Percentiles rank a stretch among this genome's conserved stretches.
Evolutionary conservation across 1,140 invertebrate species (phyloP).

Genomic region (Caenorhabditis latens): DNA sequence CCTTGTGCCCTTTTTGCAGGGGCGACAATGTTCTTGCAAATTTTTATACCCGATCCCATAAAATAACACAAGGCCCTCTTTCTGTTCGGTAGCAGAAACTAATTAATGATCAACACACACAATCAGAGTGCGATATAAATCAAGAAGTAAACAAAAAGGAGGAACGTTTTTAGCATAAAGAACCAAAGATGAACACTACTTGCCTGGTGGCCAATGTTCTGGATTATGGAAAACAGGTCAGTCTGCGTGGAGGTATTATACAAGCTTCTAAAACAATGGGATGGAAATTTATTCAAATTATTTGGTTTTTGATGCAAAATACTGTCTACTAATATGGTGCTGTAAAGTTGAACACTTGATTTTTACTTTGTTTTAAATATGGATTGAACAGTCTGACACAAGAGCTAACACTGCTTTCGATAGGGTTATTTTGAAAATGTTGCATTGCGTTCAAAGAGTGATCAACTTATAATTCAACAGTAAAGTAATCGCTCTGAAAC

Average conservation of each 20-base stretch:
- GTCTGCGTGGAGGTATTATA: not conserved
- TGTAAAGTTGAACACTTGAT: too few species aligned
- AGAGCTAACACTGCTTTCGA: too few species aligned
- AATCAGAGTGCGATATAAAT: not conserved
- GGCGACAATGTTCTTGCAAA: conserved; percentile 15
- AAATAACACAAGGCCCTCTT: conserved; percentile 1
- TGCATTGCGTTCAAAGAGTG: too few species aligned
- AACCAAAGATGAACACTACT: conserved; percentile 24
- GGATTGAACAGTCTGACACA: too few species aligned
- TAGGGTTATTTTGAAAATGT: too few species aligned
- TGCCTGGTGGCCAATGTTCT: conserved; percentile 17
- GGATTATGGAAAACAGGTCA: not conserved
- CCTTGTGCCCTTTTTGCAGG: conserved; percentile 1
- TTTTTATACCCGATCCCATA: conserved; percentile 20
- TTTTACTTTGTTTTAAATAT: too few species aligned
- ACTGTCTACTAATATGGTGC: too few species aligned
- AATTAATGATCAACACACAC: conserved; percentile 32
- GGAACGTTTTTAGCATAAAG: conserved; percentile 13
- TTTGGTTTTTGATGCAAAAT: too few species aligned
- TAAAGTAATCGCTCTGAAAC: too few species aligned
- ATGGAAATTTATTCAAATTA: not conserved
- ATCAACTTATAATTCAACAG: too few species aligned
- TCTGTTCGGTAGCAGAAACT: not conserved
- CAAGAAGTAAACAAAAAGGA: conserved; percentile 29
- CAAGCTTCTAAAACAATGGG: not conserved